These are phyloP conservation scores for Selenia dentaria DNA, from an alignment of 2,888 invertebrate species.

Conservation along the genomic window DNA sequence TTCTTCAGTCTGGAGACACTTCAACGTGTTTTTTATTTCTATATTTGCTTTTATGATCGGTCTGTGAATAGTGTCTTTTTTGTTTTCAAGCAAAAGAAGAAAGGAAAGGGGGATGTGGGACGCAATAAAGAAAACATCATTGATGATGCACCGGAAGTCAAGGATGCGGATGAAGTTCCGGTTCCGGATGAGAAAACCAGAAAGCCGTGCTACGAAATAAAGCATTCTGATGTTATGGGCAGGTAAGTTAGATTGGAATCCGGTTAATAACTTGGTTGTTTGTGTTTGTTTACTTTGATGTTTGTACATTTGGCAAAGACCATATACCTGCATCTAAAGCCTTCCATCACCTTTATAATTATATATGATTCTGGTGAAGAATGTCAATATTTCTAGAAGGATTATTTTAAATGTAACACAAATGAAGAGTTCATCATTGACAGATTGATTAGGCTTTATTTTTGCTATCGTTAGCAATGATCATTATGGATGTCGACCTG, in stretches of 20 bases:
- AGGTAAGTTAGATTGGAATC: constrained; percentile 79
- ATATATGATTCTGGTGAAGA: too few relatives aligned
- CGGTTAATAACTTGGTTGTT: too few relatives aligned
- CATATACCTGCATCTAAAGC: too few relatives aligned
- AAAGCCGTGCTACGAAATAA: constrained; percentile 81
- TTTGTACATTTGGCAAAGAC: too few relatives aligned
- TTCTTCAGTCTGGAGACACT: background rate
- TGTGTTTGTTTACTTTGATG: too few relatives aligned
- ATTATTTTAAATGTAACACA: too few relatives aligned
- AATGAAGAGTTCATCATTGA: too few relatives aligned
- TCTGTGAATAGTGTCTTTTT: constrained; percentile 26
- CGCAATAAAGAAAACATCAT: constrained; percentile 71
- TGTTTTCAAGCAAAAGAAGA: constrained; percentile 71
- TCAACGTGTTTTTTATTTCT: background rate
- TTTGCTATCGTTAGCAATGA: too few relatives aligned
- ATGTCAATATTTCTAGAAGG: too few relatives aligned
- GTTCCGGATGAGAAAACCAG: constrained; percentile 87
- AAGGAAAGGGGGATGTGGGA: constrained; percentile 54
- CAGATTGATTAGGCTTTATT: too few relatives aligned
- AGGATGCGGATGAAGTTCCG: constrained; percentile 38
- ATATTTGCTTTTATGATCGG: background rate
- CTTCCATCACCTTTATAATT: too few relatives aligned
- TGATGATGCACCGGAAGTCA: constrained; percentile 44
- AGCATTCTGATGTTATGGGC: constrained; percentile 85
- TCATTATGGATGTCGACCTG: too few relatives aligned